Percentiles rank a stretch among this genome's conserved stretches.
phyloP scores from a whole-genome alignment of 1,140 invertebrate genomes.

The Nomia melanderi region DNA sequence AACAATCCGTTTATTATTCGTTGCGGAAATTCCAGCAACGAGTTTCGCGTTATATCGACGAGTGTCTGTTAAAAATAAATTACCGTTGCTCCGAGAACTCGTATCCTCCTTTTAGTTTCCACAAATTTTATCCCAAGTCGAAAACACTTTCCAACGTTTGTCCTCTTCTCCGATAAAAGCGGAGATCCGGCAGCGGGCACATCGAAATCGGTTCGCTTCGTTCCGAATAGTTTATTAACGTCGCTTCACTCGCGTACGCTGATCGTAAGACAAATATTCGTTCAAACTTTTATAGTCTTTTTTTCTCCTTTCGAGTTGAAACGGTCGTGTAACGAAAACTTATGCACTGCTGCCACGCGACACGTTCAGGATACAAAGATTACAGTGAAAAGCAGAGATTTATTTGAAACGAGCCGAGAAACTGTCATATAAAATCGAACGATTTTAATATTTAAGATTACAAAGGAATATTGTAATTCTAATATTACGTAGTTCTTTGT shows the following conservation, averaged over 20 bases:
- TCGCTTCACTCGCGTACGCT: slow-evolving; percentile 18
- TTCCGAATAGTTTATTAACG: slow-evolving; percentile 25
- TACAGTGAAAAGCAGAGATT: background rate
- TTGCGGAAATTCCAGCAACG: no score
- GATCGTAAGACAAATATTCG: slow-evolving; percentile 12
- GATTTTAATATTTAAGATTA: background rate
- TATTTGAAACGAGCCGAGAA: background rate
- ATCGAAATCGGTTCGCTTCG: background rate
- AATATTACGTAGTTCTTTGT: background rate
- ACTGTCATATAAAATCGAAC: background rate
- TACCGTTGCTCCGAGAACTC: background rate
- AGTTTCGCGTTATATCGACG: no score
- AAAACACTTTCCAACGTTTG: no score
- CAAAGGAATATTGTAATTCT: background rate
- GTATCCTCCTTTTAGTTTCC: background rate
- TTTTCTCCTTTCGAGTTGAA: no score
- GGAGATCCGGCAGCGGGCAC: no score
- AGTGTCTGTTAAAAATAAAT: background rate
- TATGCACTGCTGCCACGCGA: background rate
- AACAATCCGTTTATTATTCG: background rate
- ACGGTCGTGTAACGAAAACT: slow-evolving; percentile 3
- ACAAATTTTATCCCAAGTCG: background rate
- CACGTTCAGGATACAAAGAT: background rate
- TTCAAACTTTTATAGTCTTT: background rate
- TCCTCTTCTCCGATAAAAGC: no score